These are phyloP conservation scores for Tenrec ecaudatus DNA, from an alignment of 2,113 vertebrate genomes.

Conservation along the genomic window DNA sequence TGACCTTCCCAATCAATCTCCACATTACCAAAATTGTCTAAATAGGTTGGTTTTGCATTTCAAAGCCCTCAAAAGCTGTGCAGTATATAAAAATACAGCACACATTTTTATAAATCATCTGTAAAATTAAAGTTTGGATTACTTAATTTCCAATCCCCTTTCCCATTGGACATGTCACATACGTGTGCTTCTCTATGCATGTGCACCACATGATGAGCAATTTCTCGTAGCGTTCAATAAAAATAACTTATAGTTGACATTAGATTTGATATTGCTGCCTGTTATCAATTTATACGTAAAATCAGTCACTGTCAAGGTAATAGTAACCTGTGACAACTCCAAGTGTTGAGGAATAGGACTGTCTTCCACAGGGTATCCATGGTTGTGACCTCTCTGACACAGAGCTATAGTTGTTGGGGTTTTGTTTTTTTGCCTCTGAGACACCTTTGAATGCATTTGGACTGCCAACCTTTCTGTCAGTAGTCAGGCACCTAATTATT, in stretches of 20 bases:
- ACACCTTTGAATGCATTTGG: background rate
- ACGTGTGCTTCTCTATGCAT: background rate
- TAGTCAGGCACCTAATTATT: background rate
- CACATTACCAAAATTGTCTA: slow-evolving; percentile 1
- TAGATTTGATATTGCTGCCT: background rate
- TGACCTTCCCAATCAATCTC: background rate
- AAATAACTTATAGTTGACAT: background rate
- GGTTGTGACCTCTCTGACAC: background rate
- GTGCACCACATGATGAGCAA: slow-evolving; percentile 10
- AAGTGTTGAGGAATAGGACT: background rate
- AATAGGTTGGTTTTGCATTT: background rate
- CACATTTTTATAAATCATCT: background rate
- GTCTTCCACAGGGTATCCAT: background rate
- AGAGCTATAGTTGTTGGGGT: background rate
- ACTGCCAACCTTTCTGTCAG: background rate
- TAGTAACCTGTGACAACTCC: background rate
- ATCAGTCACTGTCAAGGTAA: background rate
- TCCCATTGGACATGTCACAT: background rate
- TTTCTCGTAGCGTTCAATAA: slow-evolving; percentile 40
- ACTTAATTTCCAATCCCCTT: background rate
- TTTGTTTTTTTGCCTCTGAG: background rate
- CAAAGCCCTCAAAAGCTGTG: slow-evolving; percentile 17
- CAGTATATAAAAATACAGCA: background rate
- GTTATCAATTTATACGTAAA: background rate
- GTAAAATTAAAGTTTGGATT: background rate